phyloP scores from a whole-genome alignment of 2,888 invertebrate genomes.

The Melanophora roralis region DNA sequence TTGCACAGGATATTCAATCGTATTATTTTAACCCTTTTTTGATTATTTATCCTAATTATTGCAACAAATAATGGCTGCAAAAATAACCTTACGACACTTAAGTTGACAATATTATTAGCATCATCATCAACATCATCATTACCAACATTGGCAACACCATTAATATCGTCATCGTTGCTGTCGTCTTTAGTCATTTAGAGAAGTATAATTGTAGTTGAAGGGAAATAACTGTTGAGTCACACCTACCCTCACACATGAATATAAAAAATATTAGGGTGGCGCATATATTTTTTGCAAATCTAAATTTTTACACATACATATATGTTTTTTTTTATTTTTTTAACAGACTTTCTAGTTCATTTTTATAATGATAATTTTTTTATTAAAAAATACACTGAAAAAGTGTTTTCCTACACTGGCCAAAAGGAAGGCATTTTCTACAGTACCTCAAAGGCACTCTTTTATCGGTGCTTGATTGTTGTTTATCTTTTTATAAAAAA shows the following conservation, averaged over 20 bases:
- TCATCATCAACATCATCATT: background rate
- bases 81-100: slow-evolving; percentile 1
- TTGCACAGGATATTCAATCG: slow-evolving; percentile 34
- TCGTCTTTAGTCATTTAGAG: slow-evolving; percentile 14
- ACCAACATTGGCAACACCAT: background rate
- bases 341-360: too few relatives aligned
- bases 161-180: background rate
- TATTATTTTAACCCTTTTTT: slow-evolving; percentile 9
- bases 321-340: too few relatives aligned
- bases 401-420: too few relatives aligned
- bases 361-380: too few relatives aligned
- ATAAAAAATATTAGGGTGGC: background rate
- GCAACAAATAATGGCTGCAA: slow-evolving; percentile 5
- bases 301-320: too few relatives aligned
- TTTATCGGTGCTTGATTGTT: too few relatives aligned
- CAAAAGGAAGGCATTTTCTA: too few relatives aligned
- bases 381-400: too few relatives aligned
- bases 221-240: background rate
- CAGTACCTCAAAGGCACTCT: too few relatives aligned
- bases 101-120: slow-evolving; percentile 9
- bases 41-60: background rate
- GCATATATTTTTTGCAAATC: background rate
- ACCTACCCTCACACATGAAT: background rate
- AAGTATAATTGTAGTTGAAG: slow-evolving; percentile 36
- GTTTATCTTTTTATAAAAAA: too few relatives aligned